phyloP scores from a whole-genome alignment of 2,888 invertebrate species.

The Eupsilia transversa region DNA sequence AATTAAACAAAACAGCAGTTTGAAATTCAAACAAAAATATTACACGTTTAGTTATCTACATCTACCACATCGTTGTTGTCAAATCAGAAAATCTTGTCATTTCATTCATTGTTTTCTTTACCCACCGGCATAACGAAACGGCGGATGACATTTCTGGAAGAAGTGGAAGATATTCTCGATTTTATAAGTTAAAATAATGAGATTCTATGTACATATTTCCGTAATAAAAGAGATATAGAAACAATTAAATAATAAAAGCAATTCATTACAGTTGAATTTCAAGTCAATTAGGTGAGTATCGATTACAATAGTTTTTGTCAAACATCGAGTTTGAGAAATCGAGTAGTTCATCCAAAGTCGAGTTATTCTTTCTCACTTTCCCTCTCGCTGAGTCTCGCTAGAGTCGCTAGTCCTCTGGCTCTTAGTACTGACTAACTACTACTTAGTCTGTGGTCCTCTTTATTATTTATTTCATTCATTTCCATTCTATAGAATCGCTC shows the following conservation, averaged over 20 bases:
- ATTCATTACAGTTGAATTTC: not conserved
- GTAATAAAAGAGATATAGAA: too few species aligned
- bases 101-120: not conserved
- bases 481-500: conserved; percentile 48
- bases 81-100: not conserved
- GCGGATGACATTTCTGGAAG: not conserved
- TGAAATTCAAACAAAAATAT: conserved; percentile 22
- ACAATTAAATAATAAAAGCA: too few species aligned
- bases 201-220: not conserved
- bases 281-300: not conserved
- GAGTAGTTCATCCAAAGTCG: conserved; percentile 7
- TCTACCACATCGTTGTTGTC: conserved; percentile 5
- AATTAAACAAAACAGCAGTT: conserved; percentile 15
- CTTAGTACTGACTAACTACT: too few species aligned
- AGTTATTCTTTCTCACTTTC: conserved; percentile 19
- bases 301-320: not conserved
- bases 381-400: too few species aligned
- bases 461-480: conserved; percentile 59
- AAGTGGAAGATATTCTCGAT: conserved; percentile 45
- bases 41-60: conserved; percentile 23
- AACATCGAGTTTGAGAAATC: not conserved
- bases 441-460: too few species aligned
- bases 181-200: too few species aligned
- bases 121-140: conserved; percentile 28
- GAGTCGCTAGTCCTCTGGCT: too few species aligned